Percentiles rank a stretch among this genome's conserved stretches.
Conservation (phyloP, 2,113 vertebrate species). For the Excalfactoria chinensis region DNA sequence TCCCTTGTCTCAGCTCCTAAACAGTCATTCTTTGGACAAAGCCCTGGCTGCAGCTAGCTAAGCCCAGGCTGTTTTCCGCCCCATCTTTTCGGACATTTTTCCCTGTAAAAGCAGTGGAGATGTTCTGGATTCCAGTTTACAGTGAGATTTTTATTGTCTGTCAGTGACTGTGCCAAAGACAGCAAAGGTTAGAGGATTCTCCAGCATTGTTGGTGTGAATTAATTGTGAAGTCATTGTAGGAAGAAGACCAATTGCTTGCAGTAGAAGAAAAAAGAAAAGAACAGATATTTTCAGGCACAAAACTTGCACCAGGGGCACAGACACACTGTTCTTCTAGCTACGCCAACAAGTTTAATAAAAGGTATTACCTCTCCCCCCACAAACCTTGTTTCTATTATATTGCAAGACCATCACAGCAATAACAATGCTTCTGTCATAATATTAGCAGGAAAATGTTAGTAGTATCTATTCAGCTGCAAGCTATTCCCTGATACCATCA, state of each 20-base stretch:
- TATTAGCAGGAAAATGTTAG: background rate
- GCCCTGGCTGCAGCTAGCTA: background rate
- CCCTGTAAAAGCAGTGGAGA: background rate
- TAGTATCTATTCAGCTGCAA: background rate
- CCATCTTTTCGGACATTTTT: background rate
- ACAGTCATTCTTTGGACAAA: background rate
- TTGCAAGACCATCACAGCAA: background rate
- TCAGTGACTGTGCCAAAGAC: background rate
- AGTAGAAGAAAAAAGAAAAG: fast-evolving
- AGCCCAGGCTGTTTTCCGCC: background rate
- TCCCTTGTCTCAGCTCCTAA: no score
- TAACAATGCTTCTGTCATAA: background rate
- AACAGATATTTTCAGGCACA: background rate
- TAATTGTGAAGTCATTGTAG: background rate
- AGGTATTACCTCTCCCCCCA: background rate
- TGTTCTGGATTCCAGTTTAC: background rate
- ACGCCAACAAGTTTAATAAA: background rate
- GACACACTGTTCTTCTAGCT: background rate
- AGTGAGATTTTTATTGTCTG: background rate
- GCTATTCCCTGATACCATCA: background rate
- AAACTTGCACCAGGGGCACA: background rate
- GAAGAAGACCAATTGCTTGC: background rate
- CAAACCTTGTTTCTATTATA: background rate
- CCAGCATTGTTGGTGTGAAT: background rate
- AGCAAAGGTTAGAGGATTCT: background rate